Conservation (phyloP, 2,113 vertebrate species). For the Clarias magur region DNA sequence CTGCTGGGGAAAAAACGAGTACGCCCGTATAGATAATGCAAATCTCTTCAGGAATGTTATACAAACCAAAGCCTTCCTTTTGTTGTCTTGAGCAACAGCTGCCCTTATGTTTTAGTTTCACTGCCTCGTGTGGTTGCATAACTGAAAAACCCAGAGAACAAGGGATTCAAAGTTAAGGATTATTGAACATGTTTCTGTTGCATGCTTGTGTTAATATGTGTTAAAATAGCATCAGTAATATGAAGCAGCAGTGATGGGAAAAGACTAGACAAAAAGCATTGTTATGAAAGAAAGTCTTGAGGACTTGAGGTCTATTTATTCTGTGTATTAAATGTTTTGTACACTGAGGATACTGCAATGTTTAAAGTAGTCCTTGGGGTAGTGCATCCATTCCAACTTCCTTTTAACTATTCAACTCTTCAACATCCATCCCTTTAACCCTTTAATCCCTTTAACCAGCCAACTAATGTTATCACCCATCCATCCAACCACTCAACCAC, state of each 20-base stretch:
- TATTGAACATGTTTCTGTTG: background rate
- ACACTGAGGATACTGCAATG: background rate
- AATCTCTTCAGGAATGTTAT: conserved; percentile 58
- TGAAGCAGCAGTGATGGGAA: background rate
- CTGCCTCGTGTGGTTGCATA: conserved; percentile 12
- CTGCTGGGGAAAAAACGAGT: background rate
- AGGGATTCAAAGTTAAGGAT: conserved; percentile 2
- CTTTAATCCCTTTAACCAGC: background rate
- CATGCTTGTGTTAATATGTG: background rate
- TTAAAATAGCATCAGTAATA: background rate
- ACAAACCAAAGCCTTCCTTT: conserved; percentile 42
- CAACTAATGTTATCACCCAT: background rate
- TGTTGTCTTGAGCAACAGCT: conserved; percentile 34
- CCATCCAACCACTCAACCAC: background rate
- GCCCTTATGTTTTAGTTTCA: conserved; percentile 19
- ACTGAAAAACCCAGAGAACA: background rate
- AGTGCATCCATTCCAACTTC: background rate
- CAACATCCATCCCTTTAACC: background rate
- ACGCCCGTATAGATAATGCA: conserved; percentile 21
- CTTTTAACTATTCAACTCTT: background rate
- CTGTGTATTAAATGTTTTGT: background rate
- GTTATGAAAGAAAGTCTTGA: background rate
- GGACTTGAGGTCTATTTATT: background rate
- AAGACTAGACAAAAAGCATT: background rate
- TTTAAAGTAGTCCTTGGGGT: background rate